Evolutionary conservation across 2,113 vertebrate genomes (phyloP).

Genomic region (Mastomys natalensis): DNA sequence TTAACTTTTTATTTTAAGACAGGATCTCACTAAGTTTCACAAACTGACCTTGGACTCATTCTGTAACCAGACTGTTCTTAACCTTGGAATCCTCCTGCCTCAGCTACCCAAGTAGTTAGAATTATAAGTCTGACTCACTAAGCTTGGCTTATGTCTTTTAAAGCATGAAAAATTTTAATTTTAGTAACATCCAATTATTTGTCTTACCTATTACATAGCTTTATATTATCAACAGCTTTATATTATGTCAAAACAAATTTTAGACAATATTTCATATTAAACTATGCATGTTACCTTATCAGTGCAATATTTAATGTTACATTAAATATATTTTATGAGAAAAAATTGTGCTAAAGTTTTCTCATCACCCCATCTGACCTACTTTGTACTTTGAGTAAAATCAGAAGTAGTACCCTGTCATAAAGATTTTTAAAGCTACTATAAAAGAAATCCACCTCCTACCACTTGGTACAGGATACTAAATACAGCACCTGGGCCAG

Average conservation of each 20-base stretch:
- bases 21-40: background rate
- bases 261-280: background rate
- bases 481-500: background rate
- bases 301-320: constrained; percentile 2
- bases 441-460: background rate
- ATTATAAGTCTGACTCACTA: background rate
- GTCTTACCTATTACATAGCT: background rate
- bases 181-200: constrained; percentile 40
- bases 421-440: background rate
- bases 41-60: background rate
- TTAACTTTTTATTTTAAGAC: background rate
- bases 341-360: constrained; percentile 31
- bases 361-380: background rate
- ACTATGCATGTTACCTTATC: background rate
- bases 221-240: background rate
- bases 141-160: background rate
- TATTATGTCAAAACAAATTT: constrained; percentile 14
- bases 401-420: background rate
- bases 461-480: background rate
- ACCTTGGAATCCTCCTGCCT: background rate
- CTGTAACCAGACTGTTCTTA: background rate
- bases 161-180: background rate
- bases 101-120: background rate
- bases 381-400: constrained; percentile 38
- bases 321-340: background rate